Conservation (phyloP, 2,113 vertebrate genomes). For the Chionodraco myersi region DNA sequence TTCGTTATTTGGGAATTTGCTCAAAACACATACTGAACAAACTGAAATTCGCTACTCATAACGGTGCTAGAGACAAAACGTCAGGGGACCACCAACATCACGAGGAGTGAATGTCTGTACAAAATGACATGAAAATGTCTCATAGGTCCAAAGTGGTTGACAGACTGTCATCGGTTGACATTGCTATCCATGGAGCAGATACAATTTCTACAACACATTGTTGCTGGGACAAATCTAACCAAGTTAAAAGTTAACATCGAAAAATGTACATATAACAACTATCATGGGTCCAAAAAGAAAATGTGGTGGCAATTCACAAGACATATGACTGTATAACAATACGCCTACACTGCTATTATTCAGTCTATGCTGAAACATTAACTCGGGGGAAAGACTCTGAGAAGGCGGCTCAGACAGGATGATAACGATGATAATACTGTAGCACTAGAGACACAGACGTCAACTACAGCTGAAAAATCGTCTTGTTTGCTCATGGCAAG, state of each 20-base stretch:
- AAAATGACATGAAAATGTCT: too few species aligned
- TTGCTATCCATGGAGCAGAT: background rate
- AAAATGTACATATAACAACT: slow-evolving; percentile 6
- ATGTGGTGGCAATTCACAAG: slow-evolving; percentile 8
- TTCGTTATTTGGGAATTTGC: too few species aligned
- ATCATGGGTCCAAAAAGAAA: slow-evolving; percentile 14
- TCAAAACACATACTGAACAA: too few species aligned
- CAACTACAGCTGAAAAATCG: background rate
- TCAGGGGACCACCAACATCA: too few species aligned
- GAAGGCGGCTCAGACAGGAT: background rate
- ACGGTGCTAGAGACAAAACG: too few species aligned
- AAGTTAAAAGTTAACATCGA: background rate
- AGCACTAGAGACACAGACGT: background rate
- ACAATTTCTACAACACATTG: background rate
- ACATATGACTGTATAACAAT: slow-evolving; percentile 28
- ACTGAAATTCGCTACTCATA: too few species aligned
- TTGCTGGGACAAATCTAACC: background rate
- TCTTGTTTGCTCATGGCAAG: slow-evolving; percentile 25
- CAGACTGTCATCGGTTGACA: background rate
- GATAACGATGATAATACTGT: slow-evolving; percentile 7
- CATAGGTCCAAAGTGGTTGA: background rate
- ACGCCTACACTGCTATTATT: slow-evolving; percentile 41
- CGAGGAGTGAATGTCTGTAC: too few species aligned
- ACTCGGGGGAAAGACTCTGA: slow-evolving; percentile 28
- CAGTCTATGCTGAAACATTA: slow-evolving; percentile 17